Percentiles rank a stretch among this genome's conserved stretches.
These are phyloP conservation scores for Tortrix viridana DNA, from an alignment of 2,888 invertebrate genomes.

Conservation along the genomic window DNA sequence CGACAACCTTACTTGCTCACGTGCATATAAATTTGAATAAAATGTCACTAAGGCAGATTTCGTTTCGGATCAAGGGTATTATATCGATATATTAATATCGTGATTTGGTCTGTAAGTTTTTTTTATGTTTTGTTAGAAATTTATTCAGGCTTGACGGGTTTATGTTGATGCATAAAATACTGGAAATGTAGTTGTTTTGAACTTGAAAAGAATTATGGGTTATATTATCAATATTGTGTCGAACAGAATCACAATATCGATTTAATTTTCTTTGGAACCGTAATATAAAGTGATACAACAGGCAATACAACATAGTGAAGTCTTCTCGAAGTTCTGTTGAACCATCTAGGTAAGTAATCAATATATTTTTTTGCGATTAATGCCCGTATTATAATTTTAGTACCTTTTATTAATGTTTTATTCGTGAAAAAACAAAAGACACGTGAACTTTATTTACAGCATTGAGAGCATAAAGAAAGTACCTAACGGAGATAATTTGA, in stretches of 20 bases:
- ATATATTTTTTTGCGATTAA: too few relatives aligned
- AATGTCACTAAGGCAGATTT: constrained; percentile 76
- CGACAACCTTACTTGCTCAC: constrained; percentile 72
- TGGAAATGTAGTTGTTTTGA: constrained; percentile 21
- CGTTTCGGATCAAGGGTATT: constrained; percentile 82
- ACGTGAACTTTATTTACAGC: too few relatives aligned
- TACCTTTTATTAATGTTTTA: too few relatives aligned
- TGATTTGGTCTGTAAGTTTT: constrained; percentile 68
- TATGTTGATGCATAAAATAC: constrained; percentile 35
- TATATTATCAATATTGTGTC: constrained; percentile 11
- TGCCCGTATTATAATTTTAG: too few relatives aligned
- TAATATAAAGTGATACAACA: not conserved
- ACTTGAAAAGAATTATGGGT: constrained; percentile 17
- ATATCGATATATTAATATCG: constrained; percentile 82
- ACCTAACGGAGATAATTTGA: too few relatives aligned
- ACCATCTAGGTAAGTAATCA: too few relatives aligned
- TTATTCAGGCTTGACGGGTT: constrained; percentile 51
- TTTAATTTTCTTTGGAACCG: not conserved
- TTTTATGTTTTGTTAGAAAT: constrained; percentile 73
- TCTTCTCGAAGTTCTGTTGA: too few relatives aligned
- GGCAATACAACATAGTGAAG: too few relatives aligned
- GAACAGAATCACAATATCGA: constrained; percentile 5
- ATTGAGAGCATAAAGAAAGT: too few relatives aligned
- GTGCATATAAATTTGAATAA: constrained; percentile 76
- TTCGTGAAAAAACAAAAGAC: too few relatives aligned